Evolutionary conservation across 2,797 vertebrate species (phyloP), one percentile per base, ranked within the genome.

Genomic region (Silurus aristotelis): DNA sequence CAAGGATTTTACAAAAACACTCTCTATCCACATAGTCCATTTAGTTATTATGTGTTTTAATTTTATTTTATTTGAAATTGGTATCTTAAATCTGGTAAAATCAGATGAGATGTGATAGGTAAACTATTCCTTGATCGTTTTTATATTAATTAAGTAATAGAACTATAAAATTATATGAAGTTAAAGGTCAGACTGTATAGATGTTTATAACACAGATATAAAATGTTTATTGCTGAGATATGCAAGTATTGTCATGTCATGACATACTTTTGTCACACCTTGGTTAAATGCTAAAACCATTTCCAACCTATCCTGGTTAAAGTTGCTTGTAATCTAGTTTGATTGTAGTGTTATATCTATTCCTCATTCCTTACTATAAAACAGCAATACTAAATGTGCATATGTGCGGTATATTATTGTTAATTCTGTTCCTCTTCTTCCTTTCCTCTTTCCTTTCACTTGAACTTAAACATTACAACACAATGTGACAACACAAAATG

Each of bases 201-300:
- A 31, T 52, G 27, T 55, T 31, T 68, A 10, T 56, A 60, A 64
- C 48, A 43, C 22, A 25, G 61, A 56, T 58, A 43, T 55, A 67
- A 64, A 83, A 27, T 63, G 13, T 13, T 46, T 63, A 1, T 17
- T 52, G n/a, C 43, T 17, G 43, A 64, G 77, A 46, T 14, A 25
- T 46, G 63, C 22, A 80, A 7, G 31, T 66, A 27, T 17, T 38
- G 66, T 60, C 5, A 46, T 52, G 58, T 55, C 70, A 56, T 25
- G 7, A 68, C 17, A 8, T 5, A 43, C 43, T 38, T 78, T 13
- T 71, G 72, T 70, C 55, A 83, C 52, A 43, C 38, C 55, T 63
- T 61, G n/a, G 31, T n/a, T 60, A 86, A 83, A 64, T 13, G 20
- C 55, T 76, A 77, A 38, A 48, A 68, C 38, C 38, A 17, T 22